These are phyloP conservation scores for Drosophila acutilabella DNA, from an alignment of 2,888 invertebrate genomes.

Conservation along the genomic window DNA sequence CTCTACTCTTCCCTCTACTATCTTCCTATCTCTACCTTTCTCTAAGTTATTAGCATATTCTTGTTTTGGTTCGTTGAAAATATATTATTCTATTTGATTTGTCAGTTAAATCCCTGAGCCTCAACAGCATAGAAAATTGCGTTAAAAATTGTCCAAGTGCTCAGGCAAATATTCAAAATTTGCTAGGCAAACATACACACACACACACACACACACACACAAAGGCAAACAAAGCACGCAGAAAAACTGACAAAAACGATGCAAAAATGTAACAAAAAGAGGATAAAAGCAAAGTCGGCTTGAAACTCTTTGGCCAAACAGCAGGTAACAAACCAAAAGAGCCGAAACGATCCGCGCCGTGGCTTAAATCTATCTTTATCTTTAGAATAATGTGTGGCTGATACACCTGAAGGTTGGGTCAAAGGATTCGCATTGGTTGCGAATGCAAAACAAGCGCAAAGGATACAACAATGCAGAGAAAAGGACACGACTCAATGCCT, in stretches of 20 bases:
- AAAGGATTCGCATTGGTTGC: constrained; percentile 48
- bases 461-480: constrained; percentile 47
- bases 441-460: constrained; percentile 76
- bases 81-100: neutral
- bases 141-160: constrained; percentile 25
- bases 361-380: constrained; percentile 15
- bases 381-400: constrained; percentile 7
- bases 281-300: constrained; percentile 21
- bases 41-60: neutral
- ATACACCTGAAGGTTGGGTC: constrained; percentile 40
- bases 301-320: constrained; percentile 49
- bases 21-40: neutral
- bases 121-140: constrained; percentile 52
- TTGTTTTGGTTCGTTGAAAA: constrained; percentile 17
- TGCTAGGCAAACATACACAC: constrained; percentile 4
- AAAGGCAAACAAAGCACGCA: constrained; percentile 11
- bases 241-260: constrained; percentile 54
- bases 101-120: constrained; percentile 34
- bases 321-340: constrained; percentile 40
- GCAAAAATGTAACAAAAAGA: constrained; percentile 72
- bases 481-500: constrained; percentile 17
- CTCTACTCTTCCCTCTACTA: too few species aligned
- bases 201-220: neutral
- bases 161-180: constrained; percentile 46
- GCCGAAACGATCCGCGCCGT: constrained; percentile 10